Evolutionary conservation across 2,113 vertebrate species (phyloP), one percentile per base, ranked within the genome.

Genomic region (Amphilophus citrinellus): DNA sequence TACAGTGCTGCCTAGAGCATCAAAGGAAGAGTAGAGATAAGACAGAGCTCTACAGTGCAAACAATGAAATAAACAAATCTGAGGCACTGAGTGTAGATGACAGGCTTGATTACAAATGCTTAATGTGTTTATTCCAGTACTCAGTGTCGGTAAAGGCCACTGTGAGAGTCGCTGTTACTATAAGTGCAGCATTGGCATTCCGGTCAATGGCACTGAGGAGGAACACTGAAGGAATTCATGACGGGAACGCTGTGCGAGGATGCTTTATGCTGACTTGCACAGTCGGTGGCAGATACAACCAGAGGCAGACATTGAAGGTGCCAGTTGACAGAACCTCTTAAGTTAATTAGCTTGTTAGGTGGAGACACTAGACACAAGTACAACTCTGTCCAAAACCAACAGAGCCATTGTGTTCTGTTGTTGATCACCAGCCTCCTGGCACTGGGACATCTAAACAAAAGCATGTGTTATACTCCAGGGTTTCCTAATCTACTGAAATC

Each of bases 331-430:
- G 85, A 93, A 90, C 80, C 90, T 91, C 87, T 94, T 94, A 91
- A 89, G 77, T 84, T 91, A 91, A 94, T 94, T 88, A 87, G 89
- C 86, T 92, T 92, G 91, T 92, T 92, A 91, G 84, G 83, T 89
- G 88, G 85, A 87, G 90, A 87, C 84, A 87, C 76, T 6, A 7
- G 66, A 88, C 86, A 89, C 80, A 76, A 76, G 60, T n/a, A 22
- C 3, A 22, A n/a, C 75, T 78, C 76, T 24, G 85, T 93, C 87
- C 85, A 91, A 92, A 92, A 89, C 85, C 84, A 89, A 90, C 84
- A 80, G 32, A 37, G 61, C 73, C 22, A 79, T 89, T 89, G 86
- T 89, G 61, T 78, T 78, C 37, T 61, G 79, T 68, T 75, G 80
- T 76, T 77, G 56, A 77, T 79, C 71, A 76, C 42, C 57, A 83